Evolutionary conservation across 2,888 invertebrate genomes (phyloP).

Genomic region (Drosophila paracracens): DNA sequence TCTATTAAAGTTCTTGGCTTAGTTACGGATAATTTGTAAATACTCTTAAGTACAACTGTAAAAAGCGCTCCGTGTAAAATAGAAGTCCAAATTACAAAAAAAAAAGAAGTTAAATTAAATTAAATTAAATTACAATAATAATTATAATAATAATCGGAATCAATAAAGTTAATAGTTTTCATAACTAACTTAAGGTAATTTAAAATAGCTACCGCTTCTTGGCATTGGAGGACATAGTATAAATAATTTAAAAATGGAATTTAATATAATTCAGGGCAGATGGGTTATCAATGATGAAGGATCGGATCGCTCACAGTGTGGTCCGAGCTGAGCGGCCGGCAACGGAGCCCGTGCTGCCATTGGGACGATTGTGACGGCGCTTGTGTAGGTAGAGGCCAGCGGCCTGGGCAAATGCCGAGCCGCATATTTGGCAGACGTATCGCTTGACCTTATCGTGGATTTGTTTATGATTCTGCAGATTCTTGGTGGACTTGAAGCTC

Average conservation of each 20-base stretch:
- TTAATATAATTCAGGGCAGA: not conserved
- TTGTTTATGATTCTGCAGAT: conserved; percentile 83
- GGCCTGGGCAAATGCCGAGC: conserved; percentile 84
- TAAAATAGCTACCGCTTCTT: conserved; percentile 42
- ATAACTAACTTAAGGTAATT: conserved; percentile 5
- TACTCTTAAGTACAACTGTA: conserved; percentile 53
- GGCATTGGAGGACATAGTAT: conserved; percentile 48
- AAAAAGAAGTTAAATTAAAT: not conserved
- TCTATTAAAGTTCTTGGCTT: conserved; percentile 56
- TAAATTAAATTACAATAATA: conserved; percentile 3
- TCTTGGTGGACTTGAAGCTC: conserved; percentile 82
- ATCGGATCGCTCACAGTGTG: conserved; percentile 52
- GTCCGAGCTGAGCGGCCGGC: conserved; percentile 65
- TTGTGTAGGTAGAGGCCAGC: conserved; percentile 83
- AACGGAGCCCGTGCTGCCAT: conserved; percentile 65
- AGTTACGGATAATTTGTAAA: conserved; percentile 43
- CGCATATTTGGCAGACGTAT: conserved; percentile 83
- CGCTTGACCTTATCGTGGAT: conserved; percentile 83
- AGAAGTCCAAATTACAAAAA: conserved; percentile 6
- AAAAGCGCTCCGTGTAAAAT: conserved; percentile 26
- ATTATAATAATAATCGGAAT: conserved; percentile 11
- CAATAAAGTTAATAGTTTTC: conserved; percentile 2
- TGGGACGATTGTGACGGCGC: conserved; percentile 79
- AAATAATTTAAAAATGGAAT: conserved; percentile 37
- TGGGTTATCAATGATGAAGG: conserved; percentile 4